Evolutionary conservation across 2,888 invertebrate species (phyloP), one percentile per base, ranked within the genome.

Genomic region (Dasypolia templi): DNA sequence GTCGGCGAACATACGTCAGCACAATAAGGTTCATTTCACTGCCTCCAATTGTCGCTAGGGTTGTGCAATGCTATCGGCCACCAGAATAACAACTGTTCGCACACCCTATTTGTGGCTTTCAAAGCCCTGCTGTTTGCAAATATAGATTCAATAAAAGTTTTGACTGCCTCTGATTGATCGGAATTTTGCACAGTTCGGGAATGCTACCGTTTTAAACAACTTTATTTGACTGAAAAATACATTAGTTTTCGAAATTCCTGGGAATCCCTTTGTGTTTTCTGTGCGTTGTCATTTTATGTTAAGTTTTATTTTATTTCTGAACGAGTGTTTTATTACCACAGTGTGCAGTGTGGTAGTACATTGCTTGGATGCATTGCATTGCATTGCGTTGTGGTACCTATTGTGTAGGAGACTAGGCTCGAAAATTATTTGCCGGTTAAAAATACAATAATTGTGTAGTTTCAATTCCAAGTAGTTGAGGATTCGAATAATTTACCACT

Each of bases 81-180:
- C 63, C 77, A 86, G 87, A 90, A 90, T 87, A 90, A 89, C 89
- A 91, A 91, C 90, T 89, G 92, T 92, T 93, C 94, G 91, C 93
- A 92, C 92, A 92, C 89, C 92, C 93, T 91, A 91, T 93, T 93
- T 93, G 92, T 90, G 87, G 88, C 79, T 91, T 90, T 89, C 87
- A 90, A 90, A 89, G 90, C 88, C 84, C 84, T 88, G 88, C 80
- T 88, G 87, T 89, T 86, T 87, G 88, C 84, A 88, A 89, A 89
- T 88, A 89, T 87, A 87, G 83, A 84, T 85, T 86, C 87, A 87
- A 88, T 90, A 88, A 88, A 90, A 88, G 87, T 88, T 90, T 89
- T 88, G 87, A 89, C 79, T 81, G 86, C 74, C 71, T 83, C 68
- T 79, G 86, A 85, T 86, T 86, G 88, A 86, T 85, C 61, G 66